These are phyloP conservation scores for Casuarius casuarius DNA, from an alignment of 2,113 vertebrate species.

Conservation along the genomic window DNA sequence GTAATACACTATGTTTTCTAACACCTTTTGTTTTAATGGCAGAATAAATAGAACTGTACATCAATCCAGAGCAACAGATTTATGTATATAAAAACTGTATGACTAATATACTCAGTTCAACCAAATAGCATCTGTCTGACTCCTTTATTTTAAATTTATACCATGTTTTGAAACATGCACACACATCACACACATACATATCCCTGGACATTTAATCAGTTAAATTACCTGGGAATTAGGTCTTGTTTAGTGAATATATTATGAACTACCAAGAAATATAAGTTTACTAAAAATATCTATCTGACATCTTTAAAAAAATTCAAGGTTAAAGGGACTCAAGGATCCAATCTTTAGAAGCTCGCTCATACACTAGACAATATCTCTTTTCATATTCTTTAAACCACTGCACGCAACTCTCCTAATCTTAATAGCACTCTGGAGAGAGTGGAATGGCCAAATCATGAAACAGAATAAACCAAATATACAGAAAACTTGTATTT, in stretches of 20 bases:
- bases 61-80: background rate
- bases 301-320: constrained; percentile 11
- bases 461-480: constrained; percentile 55
- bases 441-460: constrained; percentile 43
- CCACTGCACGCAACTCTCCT: constrained; percentile 12
- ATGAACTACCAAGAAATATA: constrained; percentile 21
- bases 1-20: background rate
- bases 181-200: rapidly evolving
- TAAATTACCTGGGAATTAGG: constrained; percentile 4
- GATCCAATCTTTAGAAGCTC: background rate
- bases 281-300: background rate
- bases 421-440: constrained; percentile 44
- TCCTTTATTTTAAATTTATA: constrained; percentile 11
- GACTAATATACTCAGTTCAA: background rate
- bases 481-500: constrained; percentile 36
- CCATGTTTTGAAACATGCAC: background rate
- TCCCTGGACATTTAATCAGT: constrained; percentile 9
- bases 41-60: background rate
- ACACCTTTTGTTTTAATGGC: background rate
- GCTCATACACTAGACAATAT: background rate
- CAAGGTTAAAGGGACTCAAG: constrained; percentile 34
- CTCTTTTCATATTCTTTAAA: constrained; percentile 35
- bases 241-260: constrained; percentile 18
- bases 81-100: background rate
- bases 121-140: background rate